Conservation (phyloP, 2,888 invertebrate species). For the Meta bourneti region DNA sequence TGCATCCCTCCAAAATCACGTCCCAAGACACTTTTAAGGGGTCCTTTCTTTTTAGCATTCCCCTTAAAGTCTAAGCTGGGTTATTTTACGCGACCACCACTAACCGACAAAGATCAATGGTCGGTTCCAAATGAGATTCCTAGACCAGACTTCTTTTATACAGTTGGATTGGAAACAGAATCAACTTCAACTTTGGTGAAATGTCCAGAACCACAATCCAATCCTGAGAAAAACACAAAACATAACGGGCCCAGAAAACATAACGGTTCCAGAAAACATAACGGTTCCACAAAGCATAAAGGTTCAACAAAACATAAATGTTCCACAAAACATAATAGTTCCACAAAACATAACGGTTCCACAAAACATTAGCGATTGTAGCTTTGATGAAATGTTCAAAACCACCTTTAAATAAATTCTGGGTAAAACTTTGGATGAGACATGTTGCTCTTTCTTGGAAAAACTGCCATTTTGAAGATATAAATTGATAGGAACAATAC, state of each 20-base stretch:
- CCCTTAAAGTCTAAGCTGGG: neutral
- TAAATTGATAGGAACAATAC: too few relatives aligned
- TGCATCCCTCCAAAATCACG: neutral
- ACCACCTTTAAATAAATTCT: neutral
- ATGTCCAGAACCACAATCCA: slow-evolving; percentile 52
- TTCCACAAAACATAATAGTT: too few relatives aligned
- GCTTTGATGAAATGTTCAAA: too few relatives aligned
- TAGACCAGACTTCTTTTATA: slow-evolving; percentile 35
- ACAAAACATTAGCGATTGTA: too few relatives aligned
- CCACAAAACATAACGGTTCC: too few relatives aligned
- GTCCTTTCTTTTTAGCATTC: slow-evolving; percentile 63
- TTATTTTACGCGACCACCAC: slow-evolving; percentile 13
- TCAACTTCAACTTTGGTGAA: slow-evolving; percentile 36
- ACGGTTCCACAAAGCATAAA: too few relatives aligned
- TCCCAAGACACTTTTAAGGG: slow-evolving; percentile 30
- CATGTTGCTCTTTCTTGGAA: neutral
- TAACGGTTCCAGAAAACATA: too few relatives aligned
- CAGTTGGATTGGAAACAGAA: slow-evolving; percentile 11
- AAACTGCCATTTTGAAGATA: neutral
- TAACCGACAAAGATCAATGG: slow-evolving; percentile 39
- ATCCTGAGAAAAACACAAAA: too few relatives aligned
- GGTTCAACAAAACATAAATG: too few relatives aligned
- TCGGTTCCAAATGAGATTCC: slow-evolving; percentile 52
- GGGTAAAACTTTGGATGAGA: neutral
- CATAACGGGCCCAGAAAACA: too few relatives aligned